Evolutionary conservation across 2,113 vertebrate genomes (phyloP), one percentile per base, ranked within the genome.

Genomic region (Cichladusa arquata): DNA sequence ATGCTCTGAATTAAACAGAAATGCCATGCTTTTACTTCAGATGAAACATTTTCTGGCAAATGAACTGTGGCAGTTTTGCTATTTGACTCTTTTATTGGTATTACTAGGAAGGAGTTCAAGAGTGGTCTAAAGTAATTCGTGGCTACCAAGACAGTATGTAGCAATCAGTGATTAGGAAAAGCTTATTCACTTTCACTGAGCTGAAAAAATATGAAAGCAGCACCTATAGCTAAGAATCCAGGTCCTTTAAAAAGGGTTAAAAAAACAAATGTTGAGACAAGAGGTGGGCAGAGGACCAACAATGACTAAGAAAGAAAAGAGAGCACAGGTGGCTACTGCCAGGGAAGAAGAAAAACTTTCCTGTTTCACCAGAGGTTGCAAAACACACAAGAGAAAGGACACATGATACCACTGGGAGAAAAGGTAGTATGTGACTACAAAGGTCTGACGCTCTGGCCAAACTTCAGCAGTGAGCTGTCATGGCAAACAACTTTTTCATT

Each of bases 131-230:
- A 93, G 40, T 91, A 97, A 91, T 93, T 81, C 92, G 94, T 92
- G 81, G 76, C 82, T 96, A 96, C 76, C 82, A 91, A 97, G 92
- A 62, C 66, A 85, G 86, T 51, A 38, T 87, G 65, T 45, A 81
- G 74, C 81, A 95, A 94, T 97, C 73, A 92, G n/a, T 60, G 87
- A 93, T 89, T 86, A 95, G 89, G 48, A 92, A 96, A 91, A 90
- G 62, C 33, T 66, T 89, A 96, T 29, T 76, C 76, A 90, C 62
- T 81, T 58, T 83, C 92, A 96, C 51, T 97, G 94, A 84, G 84
- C 88, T 87, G 86, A 78, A 92, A 92, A 88, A 78, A 71, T 76
- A 84, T 18, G 57, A 84, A 93, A 89, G 89, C 86, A 96, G 81
- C 73, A 97, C 77, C 86, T 92, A 91, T 17, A 92, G 57, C 78